Percentiles rank a stretch among this genome's conserved stretches.
These are phyloP conservation scores for Ectropis grisescens DNA, from an alignment of 1,140 invertebrate species.

Conservation along the genomic window DNA sequence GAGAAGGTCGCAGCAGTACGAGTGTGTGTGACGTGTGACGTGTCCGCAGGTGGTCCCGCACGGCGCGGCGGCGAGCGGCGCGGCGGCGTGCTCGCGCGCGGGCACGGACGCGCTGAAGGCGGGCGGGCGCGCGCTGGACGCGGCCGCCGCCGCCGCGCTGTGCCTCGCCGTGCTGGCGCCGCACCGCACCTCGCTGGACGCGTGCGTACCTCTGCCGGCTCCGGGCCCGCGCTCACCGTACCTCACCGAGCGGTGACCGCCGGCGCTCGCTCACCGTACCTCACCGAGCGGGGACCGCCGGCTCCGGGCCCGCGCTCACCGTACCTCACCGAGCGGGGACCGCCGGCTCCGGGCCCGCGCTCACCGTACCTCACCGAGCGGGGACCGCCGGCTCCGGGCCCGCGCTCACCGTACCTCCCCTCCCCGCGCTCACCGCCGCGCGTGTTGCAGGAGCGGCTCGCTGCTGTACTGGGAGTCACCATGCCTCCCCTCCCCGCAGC, in stretches of 20 bases:
- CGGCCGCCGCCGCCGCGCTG: constrained; percentile 75
- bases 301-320: constrained; percentile 77
- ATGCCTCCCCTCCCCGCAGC: too few species aligned
- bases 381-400: neutral
- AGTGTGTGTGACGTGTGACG: too few species aligned
- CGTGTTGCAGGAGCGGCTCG: constrained; percentile 82
- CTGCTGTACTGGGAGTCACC: constrained; percentile 80
- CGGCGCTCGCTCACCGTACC: neutral
- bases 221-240: too few species aligned
- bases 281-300: too few species aligned
- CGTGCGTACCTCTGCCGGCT: constrained; percentile 62
- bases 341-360: too few species aligned
- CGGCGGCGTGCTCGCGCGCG: constrained; percentile 78
- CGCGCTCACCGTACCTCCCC: too few species aligned
- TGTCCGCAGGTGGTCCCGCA: constrained; percentile 37
- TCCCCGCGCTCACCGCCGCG: too few species aligned
- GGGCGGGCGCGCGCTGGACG: constrained; percentile 80
- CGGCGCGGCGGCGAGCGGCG: constrained; percentile 82
- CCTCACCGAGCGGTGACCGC: neutral
- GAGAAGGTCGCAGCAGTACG: too few species aligned
- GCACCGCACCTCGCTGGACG: constrained; percentile 79
- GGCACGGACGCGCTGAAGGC: constrained; percentile 76
- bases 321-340: constrained; percentile 80
- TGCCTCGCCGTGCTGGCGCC: constrained; percentile 78
- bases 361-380: neutral